Conservation (phyloP, 2,797 vertebrate genomes). For the Silurus lanzhouensis region DNA sequence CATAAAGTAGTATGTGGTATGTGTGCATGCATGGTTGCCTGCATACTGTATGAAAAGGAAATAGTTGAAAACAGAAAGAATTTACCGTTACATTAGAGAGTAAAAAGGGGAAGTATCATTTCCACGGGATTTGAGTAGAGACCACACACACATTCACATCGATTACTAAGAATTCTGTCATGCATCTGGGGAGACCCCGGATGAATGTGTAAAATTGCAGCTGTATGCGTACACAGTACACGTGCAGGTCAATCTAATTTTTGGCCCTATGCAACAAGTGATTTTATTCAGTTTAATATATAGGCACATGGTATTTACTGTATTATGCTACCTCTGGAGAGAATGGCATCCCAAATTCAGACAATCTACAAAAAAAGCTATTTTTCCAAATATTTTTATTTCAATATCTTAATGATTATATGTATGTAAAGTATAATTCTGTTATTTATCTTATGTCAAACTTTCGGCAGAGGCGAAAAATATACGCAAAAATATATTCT, state of each 20-base stretch:
- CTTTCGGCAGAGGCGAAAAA: neutral
- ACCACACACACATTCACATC: neutral
- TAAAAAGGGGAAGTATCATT: constrained; percentile 48
- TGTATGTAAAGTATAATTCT: too few species aligned
- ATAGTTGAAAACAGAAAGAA: constrained; percentile 17
- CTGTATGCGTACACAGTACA: neutral
- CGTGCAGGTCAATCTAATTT: neutral
- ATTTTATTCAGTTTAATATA: neutral
- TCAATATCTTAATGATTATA: too few species aligned
- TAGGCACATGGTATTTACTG: neutral
- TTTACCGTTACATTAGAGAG: constrained; percentile 39
- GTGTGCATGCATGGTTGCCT: neutral
- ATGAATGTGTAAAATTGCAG: neutral
- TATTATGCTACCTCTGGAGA: too few species aligned
- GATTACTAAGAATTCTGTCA: constrained; percentile 25
- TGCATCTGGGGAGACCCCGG: constrained; percentile 8
- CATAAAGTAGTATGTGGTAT: neutral
- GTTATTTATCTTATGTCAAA: neutral
- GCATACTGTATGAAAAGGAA: neutral
- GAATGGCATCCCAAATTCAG: too few species aligned
- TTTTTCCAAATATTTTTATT: too few species aligned
- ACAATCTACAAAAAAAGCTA: too few species aligned
- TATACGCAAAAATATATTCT: neutral
- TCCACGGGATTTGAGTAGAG: constrained; percentile 22
- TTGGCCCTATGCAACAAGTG: neutral